These are phyloP conservation scores for Heterodera schachtii DNA, from an alignment of 1,140 invertebrate species.

Conservation along the genomic window DNA sequence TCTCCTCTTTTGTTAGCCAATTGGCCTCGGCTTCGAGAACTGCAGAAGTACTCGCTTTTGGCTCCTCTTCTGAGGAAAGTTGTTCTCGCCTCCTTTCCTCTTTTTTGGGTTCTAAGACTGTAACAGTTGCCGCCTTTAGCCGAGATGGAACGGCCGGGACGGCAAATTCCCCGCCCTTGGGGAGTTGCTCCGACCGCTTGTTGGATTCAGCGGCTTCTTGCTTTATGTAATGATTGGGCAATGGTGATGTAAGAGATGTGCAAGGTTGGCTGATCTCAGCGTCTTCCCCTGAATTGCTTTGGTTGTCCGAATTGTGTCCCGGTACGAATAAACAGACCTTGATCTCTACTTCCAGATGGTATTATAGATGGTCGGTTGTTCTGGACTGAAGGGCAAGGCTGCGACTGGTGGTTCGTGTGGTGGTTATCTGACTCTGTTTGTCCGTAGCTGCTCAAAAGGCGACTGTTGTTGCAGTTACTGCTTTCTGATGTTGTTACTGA, in stretches of 20 bases:
- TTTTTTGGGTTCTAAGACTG: background rate
- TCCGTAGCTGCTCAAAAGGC: background rate
- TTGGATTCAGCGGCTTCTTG: background rate
- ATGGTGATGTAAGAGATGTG: background rate
- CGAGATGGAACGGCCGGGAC: conserved; percentile 3
- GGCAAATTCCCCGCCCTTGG: background rate
- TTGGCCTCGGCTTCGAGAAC: background rate
- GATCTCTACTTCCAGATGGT: background rate
- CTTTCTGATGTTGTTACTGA: background rate
- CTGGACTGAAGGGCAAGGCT: background rate
- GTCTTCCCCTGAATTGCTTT: background rate
- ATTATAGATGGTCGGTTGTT: background rate
- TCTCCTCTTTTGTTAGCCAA: background rate
- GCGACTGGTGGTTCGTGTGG: background rate
- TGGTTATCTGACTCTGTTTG: background rate
- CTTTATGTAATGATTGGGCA: background rate
- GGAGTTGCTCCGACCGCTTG: background rate
- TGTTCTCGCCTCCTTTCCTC: background rate
- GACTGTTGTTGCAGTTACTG: background rate
- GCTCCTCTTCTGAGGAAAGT: background rate
- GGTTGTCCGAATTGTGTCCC: no score
- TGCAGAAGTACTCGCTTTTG: background rate
- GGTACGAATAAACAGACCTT: background rate
- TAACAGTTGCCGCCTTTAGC: background rate
- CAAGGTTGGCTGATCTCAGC: background rate